These are phyloP conservation scores for Coecobrya sp. DNA, from an alignment of 2,888 invertebrate genomes.

Conservation along the genomic window DNA sequence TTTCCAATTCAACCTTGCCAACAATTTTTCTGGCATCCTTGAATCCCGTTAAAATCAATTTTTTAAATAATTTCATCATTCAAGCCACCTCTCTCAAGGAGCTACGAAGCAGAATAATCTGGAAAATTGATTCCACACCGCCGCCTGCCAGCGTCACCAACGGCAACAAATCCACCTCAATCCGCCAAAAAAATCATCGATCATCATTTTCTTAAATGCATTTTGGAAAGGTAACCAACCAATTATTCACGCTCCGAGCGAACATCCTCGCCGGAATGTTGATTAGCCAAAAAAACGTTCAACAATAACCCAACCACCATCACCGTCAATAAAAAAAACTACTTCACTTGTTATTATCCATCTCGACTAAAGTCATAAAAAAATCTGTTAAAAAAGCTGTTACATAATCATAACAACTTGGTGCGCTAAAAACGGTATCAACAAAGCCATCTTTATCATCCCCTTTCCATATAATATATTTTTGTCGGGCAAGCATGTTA, in stretches of 20 bases:
- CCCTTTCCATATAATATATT: neutral
- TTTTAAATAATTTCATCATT: neutral
- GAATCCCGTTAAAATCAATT: conserved; percentile 15
- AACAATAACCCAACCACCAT: neutral
- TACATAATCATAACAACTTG: neutral
- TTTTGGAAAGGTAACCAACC: conserved; percentile 21
- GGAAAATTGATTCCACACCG: neutral
- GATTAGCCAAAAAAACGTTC: neutral
- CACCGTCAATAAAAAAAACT: conserved; percentile 17
- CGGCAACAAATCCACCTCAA: neutral
- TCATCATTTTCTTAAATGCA: neutral
- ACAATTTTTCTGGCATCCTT: neutral
- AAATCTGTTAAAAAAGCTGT: neutral
- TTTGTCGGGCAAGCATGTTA: neutral
- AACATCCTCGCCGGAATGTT: conserved; percentile 18
- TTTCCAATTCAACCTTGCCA: conserved; percentile 13
- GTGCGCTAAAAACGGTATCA: conserved; percentile 17
- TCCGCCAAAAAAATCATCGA: conserved; percentile 8
- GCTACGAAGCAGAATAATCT: conserved; percentile 5
- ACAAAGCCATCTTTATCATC: neutral
- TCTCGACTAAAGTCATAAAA: neutral
- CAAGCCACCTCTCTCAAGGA: neutral
- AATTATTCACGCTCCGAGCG: conserved; percentile 55
- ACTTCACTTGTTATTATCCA: too few relatives aligned
- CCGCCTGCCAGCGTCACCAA: neutral